Conservation (phyloP, 2,888 invertebrate species). For the Cylloceria caligata region DNA sequence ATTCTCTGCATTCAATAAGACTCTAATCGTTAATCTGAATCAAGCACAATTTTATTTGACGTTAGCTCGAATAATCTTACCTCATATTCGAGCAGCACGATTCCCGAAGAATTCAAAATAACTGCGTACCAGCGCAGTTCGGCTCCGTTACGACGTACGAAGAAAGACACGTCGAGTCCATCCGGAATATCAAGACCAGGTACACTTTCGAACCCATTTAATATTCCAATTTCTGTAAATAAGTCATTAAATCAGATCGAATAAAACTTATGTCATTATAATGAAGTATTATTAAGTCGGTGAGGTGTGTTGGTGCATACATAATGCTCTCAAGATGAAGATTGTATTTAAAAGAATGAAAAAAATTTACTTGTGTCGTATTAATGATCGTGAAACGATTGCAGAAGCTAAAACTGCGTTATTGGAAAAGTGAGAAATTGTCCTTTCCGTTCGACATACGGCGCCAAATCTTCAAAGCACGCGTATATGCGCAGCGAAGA, state of each 20-base stretch:
- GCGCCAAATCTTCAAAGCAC: background rate
- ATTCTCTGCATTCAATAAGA: background rate
- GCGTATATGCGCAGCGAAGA: background rate
- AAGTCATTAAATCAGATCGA: background rate
- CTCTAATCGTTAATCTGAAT: background rate
- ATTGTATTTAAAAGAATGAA: no score
- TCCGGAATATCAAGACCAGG: conserved; percentile 53
- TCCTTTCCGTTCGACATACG: background rate
- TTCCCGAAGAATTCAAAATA: conserved; percentile 64
- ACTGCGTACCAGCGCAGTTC: conserved; percentile 69
- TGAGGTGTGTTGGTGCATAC: no score
- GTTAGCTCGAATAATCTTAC: no score
- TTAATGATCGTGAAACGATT: no score
- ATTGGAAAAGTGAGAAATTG: no score
- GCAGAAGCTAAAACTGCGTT: no score
- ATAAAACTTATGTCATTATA: no score
- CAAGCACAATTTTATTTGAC: no score
- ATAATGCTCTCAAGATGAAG: no score
- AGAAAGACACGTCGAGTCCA: conserved; percentile 69
- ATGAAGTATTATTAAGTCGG: no score
- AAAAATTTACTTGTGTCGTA: no score
- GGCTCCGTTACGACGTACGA: conserved; percentile 58
- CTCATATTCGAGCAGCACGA: conserved; percentile 69
- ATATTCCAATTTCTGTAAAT: conserved; percentile 68
- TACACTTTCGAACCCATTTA: conserved; percentile 68